Percentiles rank a stretch among this genome's conserved stretches.
Conservation (phyloP, 2,113 vertebrate species). For the Tetrax tetrax region DNA sequence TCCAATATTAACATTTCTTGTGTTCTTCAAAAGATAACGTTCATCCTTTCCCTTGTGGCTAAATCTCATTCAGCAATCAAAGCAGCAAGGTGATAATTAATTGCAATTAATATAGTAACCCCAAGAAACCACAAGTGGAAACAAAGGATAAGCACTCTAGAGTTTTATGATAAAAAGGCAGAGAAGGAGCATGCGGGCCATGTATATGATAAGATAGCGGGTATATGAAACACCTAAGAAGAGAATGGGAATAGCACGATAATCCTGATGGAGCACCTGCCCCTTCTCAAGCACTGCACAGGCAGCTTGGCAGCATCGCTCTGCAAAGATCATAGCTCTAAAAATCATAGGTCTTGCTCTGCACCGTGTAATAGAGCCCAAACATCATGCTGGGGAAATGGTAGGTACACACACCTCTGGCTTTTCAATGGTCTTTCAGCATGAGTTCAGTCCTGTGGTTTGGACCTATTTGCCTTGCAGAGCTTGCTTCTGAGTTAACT, state of each 20-base stretch:
- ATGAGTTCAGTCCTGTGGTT: not conserved
- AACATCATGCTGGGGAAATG: not conserved
- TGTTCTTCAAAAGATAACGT: not conserved
- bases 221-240: not conserved
- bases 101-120: not conserved
- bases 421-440: not conserved
- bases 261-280: not conserved
- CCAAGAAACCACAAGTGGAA: not conserved
- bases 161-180: not conserved
- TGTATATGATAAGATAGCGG: not conserved
- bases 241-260: not conserved
- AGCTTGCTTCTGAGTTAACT: not conserved
- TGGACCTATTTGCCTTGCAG: not conserved
- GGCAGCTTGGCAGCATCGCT: accelerated
- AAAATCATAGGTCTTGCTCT: not conserved
- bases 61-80: not conserved
- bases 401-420: not conserved
- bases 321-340: not conserved
- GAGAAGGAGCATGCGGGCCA: not conserved
- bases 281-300: not conserved
- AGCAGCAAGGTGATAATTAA: not conserved
- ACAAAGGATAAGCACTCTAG: not conserved
- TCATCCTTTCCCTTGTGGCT: not conserved
- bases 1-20: not conserved
- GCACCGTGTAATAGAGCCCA: not conserved